Base-by-base conservation (phyloP, 1,140 invertebrate genomes). In the Paralvinella palmiformis region DNA sequence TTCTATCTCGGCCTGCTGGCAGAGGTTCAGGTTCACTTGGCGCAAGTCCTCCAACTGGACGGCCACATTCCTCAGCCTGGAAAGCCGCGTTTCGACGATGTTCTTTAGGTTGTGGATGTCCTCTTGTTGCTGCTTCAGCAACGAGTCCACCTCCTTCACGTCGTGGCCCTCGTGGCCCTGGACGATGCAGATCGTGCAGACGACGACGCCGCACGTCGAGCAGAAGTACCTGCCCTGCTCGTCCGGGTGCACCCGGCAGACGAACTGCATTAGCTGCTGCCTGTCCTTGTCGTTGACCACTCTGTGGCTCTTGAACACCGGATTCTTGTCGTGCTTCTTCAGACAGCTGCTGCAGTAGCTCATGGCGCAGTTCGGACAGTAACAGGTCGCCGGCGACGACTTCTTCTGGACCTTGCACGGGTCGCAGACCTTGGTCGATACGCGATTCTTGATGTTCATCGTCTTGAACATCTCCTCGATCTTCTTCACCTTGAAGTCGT, bases 141-240 rank as follows among this genome's bases (percentile, higher is more conserved):
- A 29, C 36, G 32, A 31, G 22, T 50, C 24, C 5, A 66, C 32
- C 44, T 66, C 64, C 6, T 31, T 52, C 6, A 59, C 64, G 22
- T 56, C 32, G 41, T 66, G 64, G 27, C 52, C 58, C 31, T 29
- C 59, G 50, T 66, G 64, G 0, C 37, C 48, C 15, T 29, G 55
- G 50, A 66, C 56, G 33, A 66, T 60, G 36, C 64, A 66, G 22
- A 66, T n/a, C n/a, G 59, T 66, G 48, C 64, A 66, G 32, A 62
- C 50, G 3, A 66, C 53, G 22, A 48, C 29, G 20, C 62, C 64
- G 31, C 64, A 66, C 2, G 59, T 66, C 29, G 31, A 33, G 35
- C 59, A 66, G 20, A 57, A 57, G 55, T 33, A 57, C n/a, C 33
- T 27, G 3, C 55, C 55, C 20, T 32, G 29, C 33, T 57, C 55